Evolutionary conservation across 2,797 vertebrate species (phyloP).

Genomic region (Rhinella marina): DNA sequence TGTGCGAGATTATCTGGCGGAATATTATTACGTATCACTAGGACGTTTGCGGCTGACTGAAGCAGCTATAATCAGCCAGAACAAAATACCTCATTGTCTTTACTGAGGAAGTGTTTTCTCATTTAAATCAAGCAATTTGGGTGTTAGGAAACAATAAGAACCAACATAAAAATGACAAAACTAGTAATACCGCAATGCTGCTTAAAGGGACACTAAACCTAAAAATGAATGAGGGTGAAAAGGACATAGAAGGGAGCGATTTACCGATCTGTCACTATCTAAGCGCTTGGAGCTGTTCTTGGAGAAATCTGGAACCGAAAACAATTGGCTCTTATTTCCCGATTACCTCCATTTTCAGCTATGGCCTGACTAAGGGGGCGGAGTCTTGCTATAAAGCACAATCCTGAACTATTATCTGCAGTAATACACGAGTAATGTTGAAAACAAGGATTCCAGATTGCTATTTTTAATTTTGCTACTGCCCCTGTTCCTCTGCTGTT

Average conservation of each 20-base stretch:
- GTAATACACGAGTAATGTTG: too few relatives aligned
- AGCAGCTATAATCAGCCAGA: conserved; percentile 5
- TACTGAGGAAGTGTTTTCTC: not conserved
- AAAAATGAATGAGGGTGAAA: not conserved
- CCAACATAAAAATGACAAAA: not conserved
- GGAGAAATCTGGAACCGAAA: not conserved
- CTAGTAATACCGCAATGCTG: not conserved
- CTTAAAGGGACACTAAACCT: not conserved
- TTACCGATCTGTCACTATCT: not conserved
- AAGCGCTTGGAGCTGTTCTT: not conserved
- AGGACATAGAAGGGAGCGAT: not conserved
- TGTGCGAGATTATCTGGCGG: not conserved
- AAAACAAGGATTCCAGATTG: too few relatives aligned
- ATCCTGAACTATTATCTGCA: too few relatives aligned
- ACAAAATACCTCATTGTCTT: not conserved
- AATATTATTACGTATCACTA: conserved; percentile 1
- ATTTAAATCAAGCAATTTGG: not conserved
- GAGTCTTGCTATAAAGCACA: too few relatives aligned
- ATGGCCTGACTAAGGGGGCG: not conserved
- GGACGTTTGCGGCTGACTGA: conserved; percentile 4
- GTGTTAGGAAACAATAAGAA: not conserved
- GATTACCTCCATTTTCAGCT: not conserved
- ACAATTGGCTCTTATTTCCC: not conserved
- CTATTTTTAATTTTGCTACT: too few relatives aligned
- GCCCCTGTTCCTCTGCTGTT: too few relatives aligned